Percentiles rank a stretch among this genome's conserved stretches.
These are phyloP conservation scores for Eupeodes corollae DNA, from an alignment of 1,140 invertebrate species.

Conservation along the genomic window DNA sequence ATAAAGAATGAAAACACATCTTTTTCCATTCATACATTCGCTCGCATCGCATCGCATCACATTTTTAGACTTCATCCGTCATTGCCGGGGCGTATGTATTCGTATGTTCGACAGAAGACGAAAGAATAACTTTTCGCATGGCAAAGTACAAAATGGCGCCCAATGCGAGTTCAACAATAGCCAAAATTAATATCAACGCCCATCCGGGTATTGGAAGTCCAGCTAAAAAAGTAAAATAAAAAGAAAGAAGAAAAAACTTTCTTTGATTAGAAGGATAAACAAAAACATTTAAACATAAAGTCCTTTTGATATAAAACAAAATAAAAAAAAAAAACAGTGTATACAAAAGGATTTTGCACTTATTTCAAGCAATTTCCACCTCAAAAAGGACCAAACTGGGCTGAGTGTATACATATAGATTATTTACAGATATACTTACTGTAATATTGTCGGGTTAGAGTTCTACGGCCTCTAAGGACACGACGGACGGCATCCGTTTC, in stretches of 20 bases:
- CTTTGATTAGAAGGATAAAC: not conserved
- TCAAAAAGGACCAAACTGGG: not conserved
- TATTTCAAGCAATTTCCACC: not conserved
- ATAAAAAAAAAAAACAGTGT: not conserved
- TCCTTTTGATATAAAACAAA: not conserved
- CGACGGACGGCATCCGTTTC: conserved; percentile 60
- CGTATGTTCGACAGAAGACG: conserved; percentile 27
- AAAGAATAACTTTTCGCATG: conserved; percentile 52
- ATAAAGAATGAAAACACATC: too few relatives aligned
- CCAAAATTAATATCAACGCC: conserved; percentile 55
- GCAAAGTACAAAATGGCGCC: conserved; percentile 54
- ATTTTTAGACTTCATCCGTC: conserved; percentile 10
- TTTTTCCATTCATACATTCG: too few relatives aligned
- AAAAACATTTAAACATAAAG: not conserved
- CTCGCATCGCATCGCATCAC: too few relatives aligned
- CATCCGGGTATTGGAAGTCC: conserved; percentile 58
- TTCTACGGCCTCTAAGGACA: conserved; percentile 59
- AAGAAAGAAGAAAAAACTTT: conserved; percentile 3
- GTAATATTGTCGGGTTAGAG: conserved; percentile 59
- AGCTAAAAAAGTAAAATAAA: conserved; percentile 36
- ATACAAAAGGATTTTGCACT: not conserved
- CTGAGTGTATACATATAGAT: not conserved
- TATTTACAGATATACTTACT: conserved; percentile 43
- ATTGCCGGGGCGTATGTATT: conserved; percentile 27
- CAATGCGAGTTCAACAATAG: conserved; percentile 49